These are phyloP conservation scores for Bellardia pandia DNA, from an alignment of 2,888 invertebrate genomes.

Conservation along the genomic window DNA sequence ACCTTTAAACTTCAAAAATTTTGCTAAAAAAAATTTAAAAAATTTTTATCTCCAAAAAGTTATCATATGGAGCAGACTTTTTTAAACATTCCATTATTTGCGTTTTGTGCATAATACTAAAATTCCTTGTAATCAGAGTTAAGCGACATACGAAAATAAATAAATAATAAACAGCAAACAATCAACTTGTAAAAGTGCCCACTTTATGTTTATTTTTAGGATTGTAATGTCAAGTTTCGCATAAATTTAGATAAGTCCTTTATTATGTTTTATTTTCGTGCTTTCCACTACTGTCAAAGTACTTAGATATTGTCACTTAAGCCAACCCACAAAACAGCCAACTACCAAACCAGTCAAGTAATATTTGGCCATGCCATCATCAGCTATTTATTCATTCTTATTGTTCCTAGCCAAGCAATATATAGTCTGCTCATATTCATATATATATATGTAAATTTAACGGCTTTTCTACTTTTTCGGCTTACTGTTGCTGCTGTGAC, in stretches of 20 bases:
- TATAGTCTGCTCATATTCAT: too few relatives aligned
- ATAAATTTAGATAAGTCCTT: slow-evolving; percentile 64
- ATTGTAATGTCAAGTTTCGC: slow-evolving; percentile 56
- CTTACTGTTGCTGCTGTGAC: neutral
- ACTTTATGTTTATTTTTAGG: slow-evolving; percentile 35
- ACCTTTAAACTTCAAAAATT: too few relatives aligned
- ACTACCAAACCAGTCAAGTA: slow-evolving; percentile 28
- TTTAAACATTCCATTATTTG: too few relatives aligned
- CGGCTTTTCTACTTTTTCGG: neutral
- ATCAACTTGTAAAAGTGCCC: slow-evolving; percentile 23
- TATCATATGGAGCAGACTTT: too few relatives aligned
- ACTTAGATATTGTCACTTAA: neutral
- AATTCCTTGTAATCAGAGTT: too few relatives aligned
- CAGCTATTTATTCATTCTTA: slow-evolving; percentile 38
- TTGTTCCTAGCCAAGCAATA: neutral
- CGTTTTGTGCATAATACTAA: too few relatives aligned
- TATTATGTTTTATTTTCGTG: neutral
- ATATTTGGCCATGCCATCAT: neutral
- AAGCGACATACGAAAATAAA: too few relatives aligned
- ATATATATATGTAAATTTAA: slow-evolving; percentile 9
- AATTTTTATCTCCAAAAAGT: too few relatives aligned
- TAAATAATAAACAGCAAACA: slow-evolving; percentile 2
- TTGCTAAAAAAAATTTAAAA: too few relatives aligned
- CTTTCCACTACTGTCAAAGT: neutral
- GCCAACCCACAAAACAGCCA: neutral